phyloP scores from a whole-genome alignment of 2,113 vertebrate species.

The Chaetodon trifascialis region DNA sequence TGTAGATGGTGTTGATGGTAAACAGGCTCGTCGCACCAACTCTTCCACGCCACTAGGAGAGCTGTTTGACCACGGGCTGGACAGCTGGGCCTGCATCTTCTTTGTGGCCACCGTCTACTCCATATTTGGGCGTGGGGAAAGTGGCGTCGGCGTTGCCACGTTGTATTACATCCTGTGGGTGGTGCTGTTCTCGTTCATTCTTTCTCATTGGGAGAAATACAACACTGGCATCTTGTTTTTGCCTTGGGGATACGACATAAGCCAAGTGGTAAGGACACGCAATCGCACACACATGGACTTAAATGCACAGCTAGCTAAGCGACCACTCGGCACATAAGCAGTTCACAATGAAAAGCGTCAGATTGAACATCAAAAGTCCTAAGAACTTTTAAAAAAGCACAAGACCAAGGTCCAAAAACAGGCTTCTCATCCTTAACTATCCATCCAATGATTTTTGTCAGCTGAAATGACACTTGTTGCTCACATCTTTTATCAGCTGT shows the following conservation, averaged over 20 bases:
- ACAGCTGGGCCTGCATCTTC: constrained; percentile 98
- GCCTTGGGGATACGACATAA: constrained; percentile 99
- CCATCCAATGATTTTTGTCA: not conserved
- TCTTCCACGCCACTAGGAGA: constrained; percentile 97
- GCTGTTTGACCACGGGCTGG: constrained; percentile 97
- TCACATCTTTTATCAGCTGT: not conserved
- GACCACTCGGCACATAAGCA: too few species aligned
- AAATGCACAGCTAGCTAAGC: not conserved
- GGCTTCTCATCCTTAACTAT: too few species aligned
- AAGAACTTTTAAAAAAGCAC: not conserved
- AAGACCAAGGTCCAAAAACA: too few species aligned
- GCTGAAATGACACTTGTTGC: not conserved
- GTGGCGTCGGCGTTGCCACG: constrained; percentile 91
- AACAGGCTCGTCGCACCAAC: constrained; percentile 96
- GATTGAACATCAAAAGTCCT: not conserved
- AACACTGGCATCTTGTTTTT: constrained; percentile 98
- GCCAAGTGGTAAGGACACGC: constrained; percentile 93
- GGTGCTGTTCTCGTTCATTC: constrained; percentile 98
- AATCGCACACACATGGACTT: not conserved
- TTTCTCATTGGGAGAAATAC: constrained; percentile 99
- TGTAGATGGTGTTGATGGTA: constrained; percentile 96
- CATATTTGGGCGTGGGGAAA: constrained; percentile 92
- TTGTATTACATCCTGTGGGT: constrained; percentile 97
- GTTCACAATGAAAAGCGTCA: too few species aligned
- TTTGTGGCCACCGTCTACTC: constrained; percentile 98